These are phyloP conservation scores for Siphlonurus alternatus DNA, from an alignment of 2,888 invertebrate genomes.

Conservation along the genomic window DNA sequence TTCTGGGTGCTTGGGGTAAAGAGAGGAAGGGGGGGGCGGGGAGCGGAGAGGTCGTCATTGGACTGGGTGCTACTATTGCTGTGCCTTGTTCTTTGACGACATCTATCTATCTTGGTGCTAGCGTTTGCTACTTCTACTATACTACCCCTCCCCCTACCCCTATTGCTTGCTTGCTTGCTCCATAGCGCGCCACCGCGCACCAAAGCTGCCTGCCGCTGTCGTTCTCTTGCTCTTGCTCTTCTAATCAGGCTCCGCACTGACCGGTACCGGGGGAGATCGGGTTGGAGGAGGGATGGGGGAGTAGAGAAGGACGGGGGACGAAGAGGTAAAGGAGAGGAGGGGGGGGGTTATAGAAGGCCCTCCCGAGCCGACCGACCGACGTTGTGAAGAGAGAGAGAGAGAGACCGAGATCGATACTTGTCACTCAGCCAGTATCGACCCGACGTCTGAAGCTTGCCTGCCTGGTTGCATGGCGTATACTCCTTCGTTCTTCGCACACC, in stretches of 20 bases:
- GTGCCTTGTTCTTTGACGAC: no score
- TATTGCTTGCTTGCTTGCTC: no score
- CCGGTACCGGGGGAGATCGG: background rate
- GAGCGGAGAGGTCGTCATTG: no score
- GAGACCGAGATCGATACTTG: background rate
- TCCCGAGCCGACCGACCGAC: background rate
- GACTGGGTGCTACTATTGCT: no score
- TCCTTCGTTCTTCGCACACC: background rate
- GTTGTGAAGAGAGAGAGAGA: no score
- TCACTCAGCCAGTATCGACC: constrained; percentile 4
- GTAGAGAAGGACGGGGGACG: background rate
- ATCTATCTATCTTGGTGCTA: no score
- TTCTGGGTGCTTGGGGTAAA: no score
- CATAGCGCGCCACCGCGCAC: no score
- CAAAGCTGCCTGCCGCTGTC: background rate
- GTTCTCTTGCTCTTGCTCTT: background rate
- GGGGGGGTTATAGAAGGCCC: background rate
- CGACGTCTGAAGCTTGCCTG: background rate
- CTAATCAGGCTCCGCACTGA: background rate
- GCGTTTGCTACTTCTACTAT: no score
- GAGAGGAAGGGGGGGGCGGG: no score
- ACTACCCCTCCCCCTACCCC: no score
- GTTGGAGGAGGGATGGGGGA: background rate
- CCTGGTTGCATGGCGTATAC: background rate
- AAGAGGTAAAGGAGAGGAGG: background rate